Conservation (phyloP, 2,797 vertebrate genomes). For the Tragelaphus eurycerus region DNA sequence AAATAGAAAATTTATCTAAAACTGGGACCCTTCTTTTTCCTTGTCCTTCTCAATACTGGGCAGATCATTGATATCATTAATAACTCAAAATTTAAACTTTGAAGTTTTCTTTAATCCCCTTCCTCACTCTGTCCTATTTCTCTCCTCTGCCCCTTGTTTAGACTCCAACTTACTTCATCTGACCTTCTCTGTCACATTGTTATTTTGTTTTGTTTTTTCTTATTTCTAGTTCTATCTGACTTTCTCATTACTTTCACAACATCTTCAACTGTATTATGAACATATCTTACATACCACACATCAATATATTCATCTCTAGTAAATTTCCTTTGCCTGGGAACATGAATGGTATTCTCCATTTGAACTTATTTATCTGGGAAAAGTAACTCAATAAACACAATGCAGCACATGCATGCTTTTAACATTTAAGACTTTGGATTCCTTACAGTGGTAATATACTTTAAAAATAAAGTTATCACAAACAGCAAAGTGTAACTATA, state of each 20-base stretch:
- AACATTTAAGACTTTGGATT: not conserved
- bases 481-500: not conserved
- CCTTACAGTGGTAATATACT: not conserved
- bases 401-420: not conserved
- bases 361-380: not conserved
- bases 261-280: not conserved
- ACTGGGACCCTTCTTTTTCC: not conserved
- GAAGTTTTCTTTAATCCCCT: not conserved
- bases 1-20: conserved; percentile 29
- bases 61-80: not conserved
- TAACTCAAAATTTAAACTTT: not conserved
- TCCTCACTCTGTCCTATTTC: not conserved
- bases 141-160: not conserved
- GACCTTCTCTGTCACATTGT: not conserved
- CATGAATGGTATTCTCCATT: not conserved
- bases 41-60: not conserved
- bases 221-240: not conserved
- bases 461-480: not conserved
- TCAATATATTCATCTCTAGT: not conserved
- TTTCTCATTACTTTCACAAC: not conserved
- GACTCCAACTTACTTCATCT: not conserved
- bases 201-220: not conserved
- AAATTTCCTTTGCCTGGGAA: not conserved
- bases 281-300: not conserved
- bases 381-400: not conserved